phyloP scores from a whole-genome alignment of 2,888 invertebrate genomes.

The Fragum fragum region DNA sequence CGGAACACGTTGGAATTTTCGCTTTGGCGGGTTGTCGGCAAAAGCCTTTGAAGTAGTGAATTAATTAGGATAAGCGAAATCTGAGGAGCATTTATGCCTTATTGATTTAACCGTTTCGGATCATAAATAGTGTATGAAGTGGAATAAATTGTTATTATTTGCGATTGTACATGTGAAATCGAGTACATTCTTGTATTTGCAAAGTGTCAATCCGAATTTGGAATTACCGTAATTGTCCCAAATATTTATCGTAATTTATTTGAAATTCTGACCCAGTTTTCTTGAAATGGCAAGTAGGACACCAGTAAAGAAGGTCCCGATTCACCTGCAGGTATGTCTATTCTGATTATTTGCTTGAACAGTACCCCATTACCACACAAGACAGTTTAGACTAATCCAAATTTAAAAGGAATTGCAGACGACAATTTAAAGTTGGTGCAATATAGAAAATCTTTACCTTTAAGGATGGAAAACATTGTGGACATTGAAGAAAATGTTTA shows the following conservation, averaged over 20 bases:
- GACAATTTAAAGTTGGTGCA: too few relatives aligned
- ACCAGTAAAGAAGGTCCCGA: slow-evolving; percentile 96
- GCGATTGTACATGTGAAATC: background rate
- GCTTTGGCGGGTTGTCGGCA: slow-evolving; percentile 41
- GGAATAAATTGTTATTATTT: slow-evolving; percentile 3
- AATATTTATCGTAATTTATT: background rate
- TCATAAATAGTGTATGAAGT: slow-evolving; percentile 6
- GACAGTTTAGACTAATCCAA: too few relatives aligned
- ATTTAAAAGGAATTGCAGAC: too few relatives aligned
- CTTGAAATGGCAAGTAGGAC: slow-evolving; percentile 70
- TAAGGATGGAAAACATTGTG: too few relatives aligned
- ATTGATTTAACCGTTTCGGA: slow-evolving; percentile 1
- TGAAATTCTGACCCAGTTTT: slow-evolving; percentile 4
- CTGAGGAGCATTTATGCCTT: background rate
- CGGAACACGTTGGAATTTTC: slow-evolving; percentile 38
- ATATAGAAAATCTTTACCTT: too few relatives aligned
- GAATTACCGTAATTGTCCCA: slow-evolving; percentile 24
- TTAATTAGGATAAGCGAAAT: slow-evolving; percentile 27
- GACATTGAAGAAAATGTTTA: too few relatives aligned
- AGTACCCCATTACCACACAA: too few relatives aligned
- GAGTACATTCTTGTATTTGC: background rate
- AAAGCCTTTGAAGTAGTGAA: slow-evolving; percentile 29
- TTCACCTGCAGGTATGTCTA: slow-evolving; percentile 89
- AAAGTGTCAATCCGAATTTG: background rate
- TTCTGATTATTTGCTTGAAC: background rate